Base-by-base conservation (phyloP, 2,113 vertebrate species). In the Pangasianodon hypophthalmus region DNA sequence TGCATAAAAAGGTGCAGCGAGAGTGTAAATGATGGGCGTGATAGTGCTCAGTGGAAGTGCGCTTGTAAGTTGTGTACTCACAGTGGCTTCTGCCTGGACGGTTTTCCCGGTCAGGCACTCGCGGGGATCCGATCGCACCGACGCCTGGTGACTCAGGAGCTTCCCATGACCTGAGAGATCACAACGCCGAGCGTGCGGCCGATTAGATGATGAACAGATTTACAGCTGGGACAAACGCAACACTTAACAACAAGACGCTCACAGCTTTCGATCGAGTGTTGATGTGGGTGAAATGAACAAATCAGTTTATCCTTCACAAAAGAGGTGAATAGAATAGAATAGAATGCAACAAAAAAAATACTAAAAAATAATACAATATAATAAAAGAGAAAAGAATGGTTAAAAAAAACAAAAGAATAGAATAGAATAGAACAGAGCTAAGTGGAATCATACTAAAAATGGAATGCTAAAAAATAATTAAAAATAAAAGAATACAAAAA, bases 111-210 rank as follows among this genome's bases (percentile, higher is more conserved):
- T 60, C 75, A 88, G 50, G 48, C 88, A 86, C 71, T 91, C 91
- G 79, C 92, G 90, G 19, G 88, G 87, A 41, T 92, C 92, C n/a
- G 87, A 73, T 79, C 92, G 81, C 64, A 90, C 90, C 24, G 91
- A 77, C 67, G 83, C 32, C n/a, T 75, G 87, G 77, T 90, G 90
- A 75, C 80, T 29, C 37, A 90, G 91, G 86, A 87, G 91, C 69
- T 92, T 93, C 50, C 84, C 90, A 88, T 90, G 92, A 83, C 90
- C 92, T 92, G 41, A 83, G 54, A 58, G 48, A 80, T 37, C 62
- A 85, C 13, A 32, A 62, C 13, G 54, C 46, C n/a, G 21, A 24
- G 3, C 62, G 18, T 21, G 5, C 1, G 56, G 56, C 21, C 19
- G 32, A 16, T n/a, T 50, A 75, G 37, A 48, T 10, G 54, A 41